Percentiles rank a stretch among this genome's conserved stretches.
Evolutionary conservation across 2,888 invertebrate genomes (phyloP).

Genomic region (Leptura quadrifasciata): DNA sequence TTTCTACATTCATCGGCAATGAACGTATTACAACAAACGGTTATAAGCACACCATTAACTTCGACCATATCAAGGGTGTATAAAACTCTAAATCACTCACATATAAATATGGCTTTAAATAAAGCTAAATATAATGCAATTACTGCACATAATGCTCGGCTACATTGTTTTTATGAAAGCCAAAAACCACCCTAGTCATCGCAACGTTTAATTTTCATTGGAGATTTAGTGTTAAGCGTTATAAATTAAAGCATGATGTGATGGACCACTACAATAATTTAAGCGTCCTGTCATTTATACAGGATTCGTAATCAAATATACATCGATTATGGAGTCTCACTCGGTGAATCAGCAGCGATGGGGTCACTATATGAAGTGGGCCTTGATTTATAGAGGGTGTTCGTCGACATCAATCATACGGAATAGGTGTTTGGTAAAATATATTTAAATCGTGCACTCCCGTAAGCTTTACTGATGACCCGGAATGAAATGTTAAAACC

Average conservation of each 20-base stretch:
- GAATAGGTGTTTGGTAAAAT: conserved; percentile 15
- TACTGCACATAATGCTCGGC: not conserved
- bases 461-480: conserved; percentile 20
- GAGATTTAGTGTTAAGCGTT: conserved; percentile 22
- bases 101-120: conserved; percentile 1
- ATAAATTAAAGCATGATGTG: conserved; percentile 39
- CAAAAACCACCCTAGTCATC: conserved; percentile 33
- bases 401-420: conserved; percentile 37
- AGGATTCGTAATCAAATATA: conserved; percentile 61
- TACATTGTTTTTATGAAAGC: conserved; percentile 31
- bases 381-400: conserved; percentile 49
- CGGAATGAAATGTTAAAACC: not conserved
- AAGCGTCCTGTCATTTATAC: conserved; percentile 54
- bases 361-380: conserved; percentile 51
- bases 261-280: conserved; percentile 52
- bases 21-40: not conserved
- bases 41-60: not conserved
- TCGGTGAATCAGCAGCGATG: conserved; percentile 60
- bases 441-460: conserved; percentile 6
- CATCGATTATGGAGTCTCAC: conserved; percentile 62
- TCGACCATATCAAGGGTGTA: not conserved
- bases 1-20: not conserved
- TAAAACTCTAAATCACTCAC: conserved; percentile 14
- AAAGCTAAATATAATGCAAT: conserved; percentile 27
- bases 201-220: conserved; percentile 30